phyloP scores from a whole-genome alignment of 2,797 vertebrate genomes.

The Cygnus olor region DNA sequence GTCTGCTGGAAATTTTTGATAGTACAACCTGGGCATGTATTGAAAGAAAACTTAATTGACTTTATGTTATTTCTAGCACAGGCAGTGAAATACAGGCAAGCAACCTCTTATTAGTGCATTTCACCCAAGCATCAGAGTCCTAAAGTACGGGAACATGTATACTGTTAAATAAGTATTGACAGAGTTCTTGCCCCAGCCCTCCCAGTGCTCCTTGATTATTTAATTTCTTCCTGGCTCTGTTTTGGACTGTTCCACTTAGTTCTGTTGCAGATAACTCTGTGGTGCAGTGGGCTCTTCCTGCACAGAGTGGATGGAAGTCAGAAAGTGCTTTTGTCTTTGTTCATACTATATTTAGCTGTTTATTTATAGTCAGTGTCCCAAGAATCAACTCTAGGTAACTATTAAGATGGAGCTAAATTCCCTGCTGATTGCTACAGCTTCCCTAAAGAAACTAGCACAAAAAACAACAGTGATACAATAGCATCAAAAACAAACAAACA shows the following conservation, averaged over 20 bases:
- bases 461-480: not conserved
- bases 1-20: not conserved
- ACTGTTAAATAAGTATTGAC: not conserved
- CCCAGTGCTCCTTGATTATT: not conserved
- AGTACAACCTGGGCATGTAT: not conserved
- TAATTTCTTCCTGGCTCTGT: not conserved
- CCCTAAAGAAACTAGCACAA: not conserved
- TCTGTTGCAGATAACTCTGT: not conserved
- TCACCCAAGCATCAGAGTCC: not conserved
- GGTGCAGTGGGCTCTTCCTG: not conserved
- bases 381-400: not conserved
- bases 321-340: not conserved
- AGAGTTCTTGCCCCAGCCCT: not conserved
- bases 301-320: not conserved
- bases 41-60: not conserved
- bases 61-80: not conserved
- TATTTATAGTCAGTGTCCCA: not conserved
- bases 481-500: no score
- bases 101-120: not conserved
- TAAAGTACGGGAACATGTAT: not conserved
- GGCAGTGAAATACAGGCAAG: not conserved
- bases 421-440: not conserved
- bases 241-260: not conserved
- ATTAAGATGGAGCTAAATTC: not conserved
- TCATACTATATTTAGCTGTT: not conserved